Evolutionary conservation across 2,888 invertebrate species (phyloP).

Genomic region (Drosophila prostipennis): DNA sequence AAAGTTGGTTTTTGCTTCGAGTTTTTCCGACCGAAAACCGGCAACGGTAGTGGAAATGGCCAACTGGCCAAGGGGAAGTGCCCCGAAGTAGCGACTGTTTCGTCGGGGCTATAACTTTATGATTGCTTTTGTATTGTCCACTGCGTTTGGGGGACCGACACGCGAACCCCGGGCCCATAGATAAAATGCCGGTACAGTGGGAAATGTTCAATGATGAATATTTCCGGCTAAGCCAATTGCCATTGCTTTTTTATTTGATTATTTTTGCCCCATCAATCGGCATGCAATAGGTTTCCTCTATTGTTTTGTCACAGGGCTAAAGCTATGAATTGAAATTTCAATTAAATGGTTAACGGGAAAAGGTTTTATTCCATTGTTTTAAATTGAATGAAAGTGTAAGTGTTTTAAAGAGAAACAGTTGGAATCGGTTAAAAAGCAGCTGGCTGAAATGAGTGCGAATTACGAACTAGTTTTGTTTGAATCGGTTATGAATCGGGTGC

Average conservation of each 20-base stretch:
- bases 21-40: constrained; percentile 3
- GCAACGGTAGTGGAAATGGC: constrained; percentile 3
- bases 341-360: neutral
- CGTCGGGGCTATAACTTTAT: constrained; percentile 43
- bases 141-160: constrained; percentile 23
- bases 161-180: constrained; percentile 13
- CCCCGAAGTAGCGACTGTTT: constrained; percentile 23
- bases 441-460: neutral
- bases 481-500: neutral
- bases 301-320: neutral
- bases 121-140: constrained; percentile 49
- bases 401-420: no score
- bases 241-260: neutral
- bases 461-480: no score
- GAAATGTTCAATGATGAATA: constrained; percentile 36
- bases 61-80: constrained; percentile 4
- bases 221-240: constrained; percentile 23
- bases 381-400: no score
- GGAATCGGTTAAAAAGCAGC: neutral
- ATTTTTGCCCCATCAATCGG: neutral
- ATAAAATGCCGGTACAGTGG: constrained; percentile 42
- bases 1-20: constrained; percentile 28
- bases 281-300: neutral
- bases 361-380: neutral
- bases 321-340: neutral